Evolutionary conservation across 2,113 vertebrate species (phyloP), one percentile per base, ranked within the genome.

Genomic region (Rhabdomys dilectus): DNA sequence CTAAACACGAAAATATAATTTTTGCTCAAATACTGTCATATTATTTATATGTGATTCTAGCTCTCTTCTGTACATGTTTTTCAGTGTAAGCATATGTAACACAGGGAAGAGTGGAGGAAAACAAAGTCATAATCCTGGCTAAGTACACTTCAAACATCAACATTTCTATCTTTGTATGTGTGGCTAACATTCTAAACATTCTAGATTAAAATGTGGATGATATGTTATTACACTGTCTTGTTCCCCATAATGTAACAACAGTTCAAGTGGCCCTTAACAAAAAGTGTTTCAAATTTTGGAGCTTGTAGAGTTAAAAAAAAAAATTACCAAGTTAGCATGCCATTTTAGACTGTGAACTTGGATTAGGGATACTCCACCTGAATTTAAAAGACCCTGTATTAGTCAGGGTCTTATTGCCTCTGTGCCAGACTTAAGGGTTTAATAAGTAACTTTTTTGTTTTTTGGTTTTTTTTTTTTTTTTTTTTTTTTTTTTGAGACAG

Each of bases 1-100:
- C 56, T 86, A 75, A 96, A 93, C 62, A 75, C 21, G 34, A 75
- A 95, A 7, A 88, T 42, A 75, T 7, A 85, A 45, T 81, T 92
- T 84, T 48, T 86, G 24, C 15, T 42, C 56, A 85, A 95, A 88
- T 24, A 80, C 6, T 29, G 72, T 66, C 56, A 53, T 34, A 76
- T 72, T 88, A 93, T 19, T 19, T 45, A 56, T 53, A 12, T 48
- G 9, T 72, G 45, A 94, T 42, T 81, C 90, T 82, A 87, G 60
- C 64, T 72, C 29, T 87, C 31, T 92, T 92, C 34, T 97, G 58
- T 48, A 34, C 17, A 66, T 48, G 7, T 75, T 90, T 92, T 91
- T 39, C 15, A 80, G 29, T 70, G 3, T 89, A 62, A 76, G 34
- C 21, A 81, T 88, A 75, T 8, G 56, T 39, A 78, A 62, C 16